A percentile compares a stretch with the other conserved stretches of the same genome.
These are phyloP conservation scores for Mesaphorura yosii DNA, from an alignment of 1,140 invertebrate species.

Conservation along the genomic window DNA sequence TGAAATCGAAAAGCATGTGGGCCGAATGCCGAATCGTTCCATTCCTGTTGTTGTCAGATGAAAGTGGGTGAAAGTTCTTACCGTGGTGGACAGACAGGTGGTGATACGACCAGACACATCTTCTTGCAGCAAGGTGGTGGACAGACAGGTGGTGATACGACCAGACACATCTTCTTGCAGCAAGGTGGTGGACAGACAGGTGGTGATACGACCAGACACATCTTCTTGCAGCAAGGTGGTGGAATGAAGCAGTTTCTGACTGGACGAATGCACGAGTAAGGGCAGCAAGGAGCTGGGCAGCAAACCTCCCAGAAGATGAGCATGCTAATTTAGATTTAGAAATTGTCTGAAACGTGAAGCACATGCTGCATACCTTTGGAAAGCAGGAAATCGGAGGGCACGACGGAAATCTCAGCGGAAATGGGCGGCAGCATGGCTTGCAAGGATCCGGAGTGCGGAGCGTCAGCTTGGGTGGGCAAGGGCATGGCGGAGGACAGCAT, in stretches of 20 bases:
- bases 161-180: conserved; percentile 10
- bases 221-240: conserved; percentile 1
- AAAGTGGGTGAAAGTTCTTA: background rate
- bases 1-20: background rate
- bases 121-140: conserved; percentile 7
- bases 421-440: conserved; percentile 4
- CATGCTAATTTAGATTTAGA: too few species aligned
- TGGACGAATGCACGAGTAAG: conserved; percentile 10
- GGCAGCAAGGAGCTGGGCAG: conserved; percentile 17
- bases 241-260: conserved; percentile 11
- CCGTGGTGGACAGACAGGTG: conserved; percentile 10
- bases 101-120: background rate
- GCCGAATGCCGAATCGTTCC: background rate
- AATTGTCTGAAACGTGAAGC: too few species aligned
- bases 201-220: background rate
- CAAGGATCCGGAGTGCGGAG: conserved; percentile 6
- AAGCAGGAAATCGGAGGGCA: conserved; percentile 13
- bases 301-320: too few species aligned
- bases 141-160: conserved; percentile 10
- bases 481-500: background rate
- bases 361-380: too few species aligned
- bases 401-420: background rate
- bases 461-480: conserved; percentile 1
- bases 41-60: too few species aligned
- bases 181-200: conserved; percentile 7